Base-by-base conservation (phyloP, 2,797 vertebrate genomes). In the Eurystomus glaucurus region DNA sequence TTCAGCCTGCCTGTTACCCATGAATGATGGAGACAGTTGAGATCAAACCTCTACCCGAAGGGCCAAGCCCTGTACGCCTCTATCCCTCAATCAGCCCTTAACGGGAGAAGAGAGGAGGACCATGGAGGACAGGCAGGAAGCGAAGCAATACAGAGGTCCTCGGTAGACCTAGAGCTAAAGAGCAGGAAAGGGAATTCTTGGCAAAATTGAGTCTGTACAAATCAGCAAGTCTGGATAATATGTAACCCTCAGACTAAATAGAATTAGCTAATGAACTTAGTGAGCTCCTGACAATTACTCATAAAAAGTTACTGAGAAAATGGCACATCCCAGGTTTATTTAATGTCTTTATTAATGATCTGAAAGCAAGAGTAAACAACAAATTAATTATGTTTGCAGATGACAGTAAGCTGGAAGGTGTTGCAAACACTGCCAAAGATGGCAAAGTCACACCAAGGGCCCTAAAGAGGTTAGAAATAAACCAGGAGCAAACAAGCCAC, bases 301-400 rank as follows among this genome's bases (percentile, higher is more conserved):
- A 91, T 88, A 91, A 95, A 93, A 96, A 95, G 72, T 93, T 92
- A 77, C 87, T 45, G 85, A 95, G 95, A 93, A 93, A 86, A 39
- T 4, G 5, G 66, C 20, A 4, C 81, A 70, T 80, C 85, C 88
- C 84, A 92, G 95, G 80, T 97, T 98, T 97, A 95, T 95, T 97
- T 95, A 92, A 97, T 90, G 88, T 95, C 94, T 98, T 97, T 96
- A 98, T 98, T 97, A 98, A 97, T 87, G 84, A 97, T 95, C 94
- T 96, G 86, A 95, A 96, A 96, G 95, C 90, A 58, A 39, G 31
- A 39, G 60, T 85, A 90, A 97, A 93, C 94, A 97, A 95, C 90
- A 87, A 94, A 95, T 93, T 97, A 95, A 98, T 98, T 98, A 97
- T 74, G 78, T 95, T 97, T 96, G 91, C 95, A 88, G 96, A 96